A percentile compares a stretch with the other conserved stretches of the same genome.
These are phyloP conservation scores for Psittacula echo DNA, from an alignment of 2,797 vertebrate genomes.

Conservation along the genomic window DNA sequence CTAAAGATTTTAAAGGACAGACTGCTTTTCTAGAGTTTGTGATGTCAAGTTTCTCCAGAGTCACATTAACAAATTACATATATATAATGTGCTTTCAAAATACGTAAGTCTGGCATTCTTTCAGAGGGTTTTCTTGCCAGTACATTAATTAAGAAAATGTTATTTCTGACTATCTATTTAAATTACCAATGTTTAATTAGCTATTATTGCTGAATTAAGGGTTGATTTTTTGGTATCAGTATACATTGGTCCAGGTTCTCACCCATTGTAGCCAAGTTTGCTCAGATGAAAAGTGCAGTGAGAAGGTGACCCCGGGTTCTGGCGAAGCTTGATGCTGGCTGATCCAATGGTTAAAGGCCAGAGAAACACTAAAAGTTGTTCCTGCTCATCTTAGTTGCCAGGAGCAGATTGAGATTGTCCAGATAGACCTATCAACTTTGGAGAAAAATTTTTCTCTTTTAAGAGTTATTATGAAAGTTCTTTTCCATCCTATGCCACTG, in stretches of 20 bases:
- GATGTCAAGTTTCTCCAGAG: slow-evolving; percentile 30
- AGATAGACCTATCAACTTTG: neutral
- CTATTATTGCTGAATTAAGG: slow-evolving; percentile 41
- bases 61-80: slow-evolving; percentile 14
- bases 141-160: slow-evolving; percentile 42
- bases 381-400: neutral
- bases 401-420: neutral
- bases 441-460: neutral
- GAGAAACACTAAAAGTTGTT: neutral
- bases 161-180: slow-evolving; percentile 36
- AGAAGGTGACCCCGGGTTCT: neutral
- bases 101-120: neutral
- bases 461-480: neutral
- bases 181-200: slow-evolving; percentile 34
- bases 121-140: slow-evolving; percentile 35
- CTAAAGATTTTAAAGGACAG: neutral
- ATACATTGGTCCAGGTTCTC: neutral
- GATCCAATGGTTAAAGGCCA: neutral
- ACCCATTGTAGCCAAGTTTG: neutral
- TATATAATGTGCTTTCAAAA: neutral
- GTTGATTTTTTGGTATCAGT: slow-evolving; percentile 46
- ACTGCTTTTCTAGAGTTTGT: neutral
- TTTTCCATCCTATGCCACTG: neutral
- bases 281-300: neutral
- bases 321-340: neutral